These are phyloP conservation scores for Apodemus sylvaticus DNA, from an alignment of 2,113 vertebrate genomes.

Conservation along the genomic window DNA sequence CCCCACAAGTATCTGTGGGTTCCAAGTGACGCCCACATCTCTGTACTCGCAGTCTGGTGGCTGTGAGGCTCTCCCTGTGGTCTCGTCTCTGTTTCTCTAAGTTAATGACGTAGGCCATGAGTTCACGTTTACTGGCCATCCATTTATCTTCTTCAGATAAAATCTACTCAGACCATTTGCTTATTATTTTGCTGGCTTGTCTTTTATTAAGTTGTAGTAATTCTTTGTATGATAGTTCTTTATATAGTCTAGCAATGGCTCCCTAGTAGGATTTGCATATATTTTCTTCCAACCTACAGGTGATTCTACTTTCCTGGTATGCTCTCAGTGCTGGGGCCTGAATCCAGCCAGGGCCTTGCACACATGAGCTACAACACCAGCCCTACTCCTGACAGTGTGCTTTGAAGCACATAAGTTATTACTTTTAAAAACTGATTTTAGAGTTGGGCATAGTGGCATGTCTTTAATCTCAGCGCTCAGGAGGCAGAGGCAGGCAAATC, in stretches of 20 bases:
- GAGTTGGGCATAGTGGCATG: not conserved
- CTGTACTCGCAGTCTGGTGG: not conserved
- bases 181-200: constrained; percentile 6
- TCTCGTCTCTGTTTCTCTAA: not conserved
- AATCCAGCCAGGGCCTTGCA: not conserved
- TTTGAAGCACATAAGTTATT: not conserved
- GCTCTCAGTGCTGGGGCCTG: not conserved
- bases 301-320: not conserved
- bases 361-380: not conserved
- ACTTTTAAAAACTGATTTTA: not conserved
- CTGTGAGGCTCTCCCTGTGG: not conserved
- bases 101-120: not conserved
- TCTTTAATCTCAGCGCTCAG: too few relatives aligned
- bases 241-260: not conserved
- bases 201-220: not conserved
- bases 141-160: not conserved
- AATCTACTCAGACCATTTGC: not conserved
- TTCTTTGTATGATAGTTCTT: not conserved
- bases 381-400: not conserved
- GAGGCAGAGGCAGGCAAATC: too few relatives aligned
- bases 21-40: not conserved
- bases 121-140: not conserved
- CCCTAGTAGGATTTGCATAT: not conserved
- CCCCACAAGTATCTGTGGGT: not conserved
- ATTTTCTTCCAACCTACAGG: not conserved